A percentile compares a stretch with the other conserved stretches of the same genome.
Evolutionary conservation across 1,140 invertebrate genomes (phyloP).

Genomic region (Brachionus plicatilis): DNA sequence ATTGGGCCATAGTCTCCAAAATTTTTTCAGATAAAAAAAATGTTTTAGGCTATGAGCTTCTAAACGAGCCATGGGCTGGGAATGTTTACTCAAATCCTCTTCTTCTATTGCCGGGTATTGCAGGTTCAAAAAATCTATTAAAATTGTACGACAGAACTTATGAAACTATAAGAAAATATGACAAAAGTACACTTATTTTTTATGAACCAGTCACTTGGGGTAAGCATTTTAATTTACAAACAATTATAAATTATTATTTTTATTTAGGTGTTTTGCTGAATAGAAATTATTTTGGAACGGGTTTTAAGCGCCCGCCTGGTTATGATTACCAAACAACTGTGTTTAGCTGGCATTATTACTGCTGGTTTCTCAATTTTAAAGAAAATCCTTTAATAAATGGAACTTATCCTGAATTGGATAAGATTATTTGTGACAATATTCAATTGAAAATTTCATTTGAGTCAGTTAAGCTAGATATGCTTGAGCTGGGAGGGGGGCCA

Average conservation of each 20-base stretch:
- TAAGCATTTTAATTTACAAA: not conserved
- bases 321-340: constrained; percentile 41
- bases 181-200: constrained; percentile 44
- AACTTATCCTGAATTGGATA: constrained; percentile 36
- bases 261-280: constrained; percentile 38
- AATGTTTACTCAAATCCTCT: constrained; percentile 43
- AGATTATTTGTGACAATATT: constrained; percentile 43
- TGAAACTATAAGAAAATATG: constrained; percentile 43
- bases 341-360: constrained; percentile 46
- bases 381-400: not conserved
- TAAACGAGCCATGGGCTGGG: constrained; percentile 48
- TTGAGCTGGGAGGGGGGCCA: constrained; percentile 40
- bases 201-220: constrained; percentile 48
- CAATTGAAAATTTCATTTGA: constrained; percentile 25
- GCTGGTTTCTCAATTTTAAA: constrained; percentile 43
- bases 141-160: constrained; percentile 44
- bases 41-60: constrained; percentile 46
- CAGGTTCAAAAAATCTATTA: constrained; percentile 43
- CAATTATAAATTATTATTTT: not conserved
- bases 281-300: constrained; percentile 42
- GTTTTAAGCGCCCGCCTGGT: constrained; percentile 44
- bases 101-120: constrained; percentile 44
- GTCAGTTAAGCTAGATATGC: constrained; percentile 35
- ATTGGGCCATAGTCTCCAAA: constrained; percentile 43
- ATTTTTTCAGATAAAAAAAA: constrained; percentile 41